Evolutionary conservation across 92 coral and sea anemone species (phyloP).

Genomic region (Epizoanthus fatuus): DNA sequence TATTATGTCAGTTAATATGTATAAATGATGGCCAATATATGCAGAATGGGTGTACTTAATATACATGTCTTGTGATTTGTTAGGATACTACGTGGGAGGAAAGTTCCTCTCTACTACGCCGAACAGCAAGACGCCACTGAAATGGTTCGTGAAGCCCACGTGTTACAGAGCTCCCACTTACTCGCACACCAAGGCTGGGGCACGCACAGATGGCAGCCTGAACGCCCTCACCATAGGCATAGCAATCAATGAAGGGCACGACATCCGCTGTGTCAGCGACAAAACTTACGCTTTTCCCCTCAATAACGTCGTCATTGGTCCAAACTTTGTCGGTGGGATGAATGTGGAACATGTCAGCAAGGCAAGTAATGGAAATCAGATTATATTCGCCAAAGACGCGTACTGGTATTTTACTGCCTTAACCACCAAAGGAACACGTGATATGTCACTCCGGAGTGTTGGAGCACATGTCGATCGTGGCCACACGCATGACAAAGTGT

Average conservation of each 20-base stretch:
- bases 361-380: too few relatives aligned
- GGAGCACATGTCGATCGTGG: slow-evolving; percentile 80
- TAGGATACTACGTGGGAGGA: slow-evolving; percentile 80
- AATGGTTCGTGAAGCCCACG: slow-evolving; percentile 70
- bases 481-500: slow-evolving; percentile 73
- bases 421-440: slow-evolving; percentile 75
- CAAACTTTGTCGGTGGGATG: background rate
- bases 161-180: slow-evolving; percentile 38
- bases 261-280: slow-evolving; percentile 69
- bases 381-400: slow-evolving; percentile 15
- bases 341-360: too few relatives aligned
- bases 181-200: slow-evolving; percentile 67
- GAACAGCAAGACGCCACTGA: slow-evolving; percentile 24
- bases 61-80: background rate
- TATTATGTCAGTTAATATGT: too few relatives aligned
- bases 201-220: slow-evolving; percentile 50
- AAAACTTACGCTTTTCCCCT: slow-evolving; percentile 60
- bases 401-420: slow-evolving; percentile 77
- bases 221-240: slow-evolving; percentile 44
- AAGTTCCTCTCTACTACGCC: slow-evolving; percentile 50
- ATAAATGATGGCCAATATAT: too few relatives aligned
- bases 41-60: too few relatives aligned
- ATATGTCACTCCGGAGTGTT: slow-evolving; percentile 88
- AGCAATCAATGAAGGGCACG: slow-evolving; percentile 62
- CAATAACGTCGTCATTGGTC: slow-evolving; percentile 68